These are phyloP conservation scores for Choloepus didactylus DNA, from an alignment of 2,797 vertebrate species.

Conservation along the genomic window DNA sequence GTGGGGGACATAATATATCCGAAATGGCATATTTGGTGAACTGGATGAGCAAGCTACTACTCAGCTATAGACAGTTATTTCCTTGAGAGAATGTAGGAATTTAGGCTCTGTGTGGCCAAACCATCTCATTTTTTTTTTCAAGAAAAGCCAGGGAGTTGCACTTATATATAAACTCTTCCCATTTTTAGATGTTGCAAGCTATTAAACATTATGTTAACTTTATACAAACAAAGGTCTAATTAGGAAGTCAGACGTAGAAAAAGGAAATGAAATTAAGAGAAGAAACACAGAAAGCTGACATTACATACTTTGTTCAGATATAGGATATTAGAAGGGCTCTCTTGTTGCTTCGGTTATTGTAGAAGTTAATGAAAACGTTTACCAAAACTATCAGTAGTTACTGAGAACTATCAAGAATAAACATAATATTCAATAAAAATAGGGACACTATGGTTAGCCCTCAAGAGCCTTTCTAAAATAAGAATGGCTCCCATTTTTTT, in stretches of 20 bases:
- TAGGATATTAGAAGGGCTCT: neutral
- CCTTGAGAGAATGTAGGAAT: neutral
- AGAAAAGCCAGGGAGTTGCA: neutral
- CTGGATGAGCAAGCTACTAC: neutral
- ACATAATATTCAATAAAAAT: conserved; percentile 57
- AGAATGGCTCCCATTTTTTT: neutral
- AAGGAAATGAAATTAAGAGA: conserved; percentile 18
- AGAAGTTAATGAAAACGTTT: conserved; percentile 36
- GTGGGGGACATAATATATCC: no score
- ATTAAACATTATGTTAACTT: neutral
- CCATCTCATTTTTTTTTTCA: conserved; percentile 27
- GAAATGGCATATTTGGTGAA: neutral
- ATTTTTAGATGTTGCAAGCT: conserved; percentile 12
- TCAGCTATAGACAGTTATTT: conserved; percentile 13
- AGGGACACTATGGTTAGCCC: neutral
- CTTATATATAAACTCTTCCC: neutral
- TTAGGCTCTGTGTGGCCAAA: neutral
- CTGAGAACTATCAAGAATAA: neutral
- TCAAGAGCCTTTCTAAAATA: conserved; percentile 40
- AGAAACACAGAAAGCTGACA: neutral
- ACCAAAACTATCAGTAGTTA: neutral
- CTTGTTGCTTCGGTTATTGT: neutral
- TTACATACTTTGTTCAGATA: conserved; percentile 12
- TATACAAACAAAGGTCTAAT: conserved; percentile 12
- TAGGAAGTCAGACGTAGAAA: conserved; percentile 22